phyloP scores from a whole-genome alignment of 2,888 invertebrate genomes.

The Perdita meconis region DNA sequence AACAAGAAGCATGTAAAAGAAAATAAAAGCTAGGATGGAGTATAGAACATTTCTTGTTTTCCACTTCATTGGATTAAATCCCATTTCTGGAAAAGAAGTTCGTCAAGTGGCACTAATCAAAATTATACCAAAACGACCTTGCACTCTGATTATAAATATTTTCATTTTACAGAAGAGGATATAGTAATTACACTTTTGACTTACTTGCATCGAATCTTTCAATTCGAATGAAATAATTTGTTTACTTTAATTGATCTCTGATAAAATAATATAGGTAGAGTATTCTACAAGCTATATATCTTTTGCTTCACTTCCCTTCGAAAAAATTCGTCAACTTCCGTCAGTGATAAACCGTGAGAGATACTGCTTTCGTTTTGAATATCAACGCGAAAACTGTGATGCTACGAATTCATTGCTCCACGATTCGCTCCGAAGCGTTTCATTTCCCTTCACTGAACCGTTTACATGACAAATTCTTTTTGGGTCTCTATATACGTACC shows the following conservation, averaged over 20 bases:
- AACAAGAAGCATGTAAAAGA: conserved; percentile 73
- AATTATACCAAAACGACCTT: not conserved
- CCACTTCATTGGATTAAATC: conserved; percentile 81
- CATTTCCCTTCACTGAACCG: conserved; percentile 14
- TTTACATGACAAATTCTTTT: conserved; percentile 10
- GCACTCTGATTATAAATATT: not conserved
- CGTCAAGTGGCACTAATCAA: not conserved
- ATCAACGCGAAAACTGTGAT: conserved; percentile 18
- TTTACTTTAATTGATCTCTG: not conserved
- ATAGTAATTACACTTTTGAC: no score
- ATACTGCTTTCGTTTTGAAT: conserved; percentile 42
- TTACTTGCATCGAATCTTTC: conserved; percentile 42
- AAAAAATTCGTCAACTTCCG: conserved; percentile 38
- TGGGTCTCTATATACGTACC: conserved; percentile 24
- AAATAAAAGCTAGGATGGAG: conserved; percentile 60
- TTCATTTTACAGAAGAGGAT: no score
- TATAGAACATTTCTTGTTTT: conserved; percentile 76
- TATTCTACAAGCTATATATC: not conserved
- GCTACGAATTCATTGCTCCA: conserved; percentile 4
- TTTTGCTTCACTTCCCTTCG: not conserved
- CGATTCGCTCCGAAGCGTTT: conserved; percentile 30
- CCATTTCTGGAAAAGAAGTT: conserved; percentile 68
- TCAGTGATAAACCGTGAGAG: conserved; percentile 24
- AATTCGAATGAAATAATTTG: conserved; percentile 11
- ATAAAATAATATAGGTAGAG: conserved; percentile 2